A percentile compares a stretch with the other conserved stretches of the same genome.
phyloP scores from a whole-genome alignment of 1,140 invertebrate genomes.

The Scaptodrosophila lebanonensis region DNA sequence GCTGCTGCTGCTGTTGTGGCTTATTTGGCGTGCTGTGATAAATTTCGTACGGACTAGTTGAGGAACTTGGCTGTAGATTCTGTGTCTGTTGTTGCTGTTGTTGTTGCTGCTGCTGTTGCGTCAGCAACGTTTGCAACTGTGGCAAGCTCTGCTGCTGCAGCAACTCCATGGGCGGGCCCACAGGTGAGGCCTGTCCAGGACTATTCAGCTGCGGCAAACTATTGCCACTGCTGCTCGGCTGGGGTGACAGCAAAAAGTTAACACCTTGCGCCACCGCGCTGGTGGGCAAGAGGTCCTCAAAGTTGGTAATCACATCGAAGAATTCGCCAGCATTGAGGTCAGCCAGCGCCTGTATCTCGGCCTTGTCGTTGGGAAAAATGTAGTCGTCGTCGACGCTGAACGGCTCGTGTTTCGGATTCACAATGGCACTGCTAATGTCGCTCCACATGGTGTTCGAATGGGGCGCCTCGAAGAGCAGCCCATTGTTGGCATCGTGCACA shows the following conservation, averaged over 20 bases:
- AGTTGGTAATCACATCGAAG: slow-evolving; percentile 86
- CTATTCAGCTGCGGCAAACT: slow-evolving; percentile 19
- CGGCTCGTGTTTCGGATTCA: slow-evolving; percentile 80
- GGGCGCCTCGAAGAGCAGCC: slow-evolving; percentile 54
- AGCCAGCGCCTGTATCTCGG: slow-evolving; percentile 88
- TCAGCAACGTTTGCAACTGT: slow-evolving; percentile 44
- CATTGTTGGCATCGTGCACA: slow-evolving; percentile 27
- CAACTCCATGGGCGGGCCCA: slow-evolving; percentile 65
- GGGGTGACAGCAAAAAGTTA: slow-evolving; percentile 76
- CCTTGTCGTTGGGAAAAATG: slow-evolving; percentile 92
- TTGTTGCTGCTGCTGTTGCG: slow-evolving; percentile 53
- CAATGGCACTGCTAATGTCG: slow-evolving; percentile 72
- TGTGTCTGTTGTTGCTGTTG: slow-evolving; percentile 32
- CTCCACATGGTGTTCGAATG: slow-evolving; percentile 77
- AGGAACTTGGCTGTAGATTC: slow-evolving; percentile 36
- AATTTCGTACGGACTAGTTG: slow-evolving; percentile 77
- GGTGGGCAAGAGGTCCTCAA: slow-evolving; percentile 87
- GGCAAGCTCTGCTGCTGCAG: slow-evolving; percentile 71
- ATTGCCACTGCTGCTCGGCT: slow-evolving; percentile 15
- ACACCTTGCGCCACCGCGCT: slow-evolving; percentile 75
- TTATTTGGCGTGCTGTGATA: slow-evolving; percentile 77
- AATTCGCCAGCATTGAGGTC: slow-evolving; percentile 90
- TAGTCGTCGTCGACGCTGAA: slow-evolving; percentile 91
- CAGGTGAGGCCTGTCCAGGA: slow-evolving; percentile 65
- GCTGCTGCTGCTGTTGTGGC: slow-evolving; percentile 24